Conservation (phyloP, 2,797 vertebrate species). For the Sebastolobus altivelis region DNA sequence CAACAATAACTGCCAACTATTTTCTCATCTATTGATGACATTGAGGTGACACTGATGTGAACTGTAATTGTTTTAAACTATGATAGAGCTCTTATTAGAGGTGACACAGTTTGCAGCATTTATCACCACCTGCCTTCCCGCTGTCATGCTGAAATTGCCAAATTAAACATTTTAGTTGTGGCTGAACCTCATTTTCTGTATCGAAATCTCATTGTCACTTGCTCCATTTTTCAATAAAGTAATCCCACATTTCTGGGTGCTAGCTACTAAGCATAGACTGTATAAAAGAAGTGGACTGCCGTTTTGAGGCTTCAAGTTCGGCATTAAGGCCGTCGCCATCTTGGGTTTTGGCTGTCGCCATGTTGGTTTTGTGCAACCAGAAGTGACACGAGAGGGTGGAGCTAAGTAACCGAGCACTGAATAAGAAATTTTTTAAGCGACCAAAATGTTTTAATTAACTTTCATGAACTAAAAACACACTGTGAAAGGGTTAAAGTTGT, state of each 20-base stretch:
- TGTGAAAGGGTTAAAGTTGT: no score
- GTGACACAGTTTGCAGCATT: neutral
- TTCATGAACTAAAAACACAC: no score
- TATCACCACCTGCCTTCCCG: no score
- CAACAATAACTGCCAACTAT: neutral
- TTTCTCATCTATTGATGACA: neutral
- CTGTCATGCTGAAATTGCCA: neutral
- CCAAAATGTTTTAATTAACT: no score
- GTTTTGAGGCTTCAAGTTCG: no score
- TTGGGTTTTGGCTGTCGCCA: no score
- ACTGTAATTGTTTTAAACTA: neutral
- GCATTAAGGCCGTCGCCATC: no score
- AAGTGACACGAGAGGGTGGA: no score
- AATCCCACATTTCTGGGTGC: no score
- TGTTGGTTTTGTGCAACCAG: no score
- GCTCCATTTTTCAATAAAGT: neutral
- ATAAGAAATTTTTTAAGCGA: rapidly evolving
- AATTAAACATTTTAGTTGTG: neutral
- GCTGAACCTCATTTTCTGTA: neutral
- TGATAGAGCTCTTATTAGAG: neutral
- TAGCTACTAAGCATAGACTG: no score
- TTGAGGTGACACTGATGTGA: conserved; percentile 1
- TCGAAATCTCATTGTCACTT: neutral
- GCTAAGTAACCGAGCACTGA: rapidly evolving
- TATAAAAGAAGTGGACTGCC: no score